A percentile compares a stretch with the other conserved stretches of the same genome.
Evolutionary conservation across 2,797 vertebrate species (phyloP).

Genomic region (Sebastolobus alascanus): DNA sequence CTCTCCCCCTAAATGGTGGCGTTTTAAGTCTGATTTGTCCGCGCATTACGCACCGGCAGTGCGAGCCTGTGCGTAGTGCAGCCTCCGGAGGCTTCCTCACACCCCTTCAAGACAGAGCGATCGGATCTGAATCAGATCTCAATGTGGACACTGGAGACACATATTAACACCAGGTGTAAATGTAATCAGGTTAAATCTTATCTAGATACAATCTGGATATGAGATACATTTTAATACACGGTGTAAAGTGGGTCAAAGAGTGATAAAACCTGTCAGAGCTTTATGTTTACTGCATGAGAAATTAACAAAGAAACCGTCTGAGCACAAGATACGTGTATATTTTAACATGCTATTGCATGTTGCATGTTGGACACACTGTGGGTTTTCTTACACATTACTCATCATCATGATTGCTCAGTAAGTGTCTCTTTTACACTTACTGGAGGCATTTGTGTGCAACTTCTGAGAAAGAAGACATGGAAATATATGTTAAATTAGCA

Average conservation of each 20-base stretch:
- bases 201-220: neutral
- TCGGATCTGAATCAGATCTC: too few species aligned
- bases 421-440: neutral
- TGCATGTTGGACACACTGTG: neutral
- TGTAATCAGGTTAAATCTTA: neutral
- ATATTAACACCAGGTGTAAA: neutral
- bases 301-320: neutral
- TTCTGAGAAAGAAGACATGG: neutral
- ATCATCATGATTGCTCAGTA: neutral
- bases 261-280: constrained; percentile 3
- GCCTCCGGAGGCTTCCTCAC: neutral
- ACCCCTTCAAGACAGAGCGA: neutral
- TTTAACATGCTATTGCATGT: neutral
- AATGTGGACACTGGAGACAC: too few species aligned
- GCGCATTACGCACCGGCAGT: too few species aligned
- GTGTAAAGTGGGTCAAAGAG: too few species aligned
- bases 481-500: neutral
- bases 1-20: too few species aligned
- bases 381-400: constrained; percentile 13
- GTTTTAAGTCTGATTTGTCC: too few species aligned
- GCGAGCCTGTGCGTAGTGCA: too few species aligned
- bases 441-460: neutral
- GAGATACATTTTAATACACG: too few species aligned
- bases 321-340: neutral
- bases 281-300: constrained; percentile 6